Evolutionary conservation across 2,113 vertebrate genomes (phyloP).

Genomic region (Tylochromis polylepis): DNA sequence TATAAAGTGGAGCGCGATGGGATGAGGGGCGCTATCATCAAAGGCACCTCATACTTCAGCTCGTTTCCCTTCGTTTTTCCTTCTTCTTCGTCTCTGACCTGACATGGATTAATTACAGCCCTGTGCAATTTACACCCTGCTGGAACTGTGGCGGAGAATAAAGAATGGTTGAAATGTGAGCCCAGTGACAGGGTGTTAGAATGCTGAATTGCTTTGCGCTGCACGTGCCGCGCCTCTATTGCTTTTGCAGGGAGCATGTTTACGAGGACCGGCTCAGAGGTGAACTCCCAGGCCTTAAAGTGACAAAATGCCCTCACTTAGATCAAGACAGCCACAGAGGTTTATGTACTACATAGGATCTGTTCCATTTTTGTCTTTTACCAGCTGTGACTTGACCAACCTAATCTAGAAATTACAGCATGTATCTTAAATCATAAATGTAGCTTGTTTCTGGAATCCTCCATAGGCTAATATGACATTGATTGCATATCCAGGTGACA

Average conservation of each 20-base stretch:
- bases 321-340: slow-evolving; percentile 28
- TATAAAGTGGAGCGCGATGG: neutral
- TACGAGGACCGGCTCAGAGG: slow-evolving; percentile 35
- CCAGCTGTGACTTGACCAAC: neutral
- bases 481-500: neutral
- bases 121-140: slow-evolving; percentile 67
- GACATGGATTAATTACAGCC: slow-evolving; percentile 75
- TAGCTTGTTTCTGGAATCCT: neutral
- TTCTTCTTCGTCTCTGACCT: slow-evolving; percentile 48
- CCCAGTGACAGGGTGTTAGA: slow-evolving; percentile 57
- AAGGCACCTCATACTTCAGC: slow-evolving; percentile 65
- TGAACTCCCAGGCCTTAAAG: slow-evolving; percentile 53
- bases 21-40: slow-evolving; percentile 58
- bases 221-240: slow-evolving; percentile 28
- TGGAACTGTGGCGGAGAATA: slow-evolving; percentile 62
- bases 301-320: slow-evolving; percentile 52
- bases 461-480: neutral
- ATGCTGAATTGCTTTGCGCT: slow-evolving; percentile 58
- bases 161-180: slow-evolving; percentile 68
- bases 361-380: slow-evolving; percentile 16
- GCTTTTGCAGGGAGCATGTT: slow-evolving; percentile 45
- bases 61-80: slow-evolving; percentile 48
- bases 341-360: slow-evolving; percentile 30
- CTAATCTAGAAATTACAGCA: slow-evolving; percentile 24
- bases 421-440: neutral